phyloP scores from a whole-genome alignment of 2,888 invertebrate genomes.

The Diplazon laetatorius region DNA sequence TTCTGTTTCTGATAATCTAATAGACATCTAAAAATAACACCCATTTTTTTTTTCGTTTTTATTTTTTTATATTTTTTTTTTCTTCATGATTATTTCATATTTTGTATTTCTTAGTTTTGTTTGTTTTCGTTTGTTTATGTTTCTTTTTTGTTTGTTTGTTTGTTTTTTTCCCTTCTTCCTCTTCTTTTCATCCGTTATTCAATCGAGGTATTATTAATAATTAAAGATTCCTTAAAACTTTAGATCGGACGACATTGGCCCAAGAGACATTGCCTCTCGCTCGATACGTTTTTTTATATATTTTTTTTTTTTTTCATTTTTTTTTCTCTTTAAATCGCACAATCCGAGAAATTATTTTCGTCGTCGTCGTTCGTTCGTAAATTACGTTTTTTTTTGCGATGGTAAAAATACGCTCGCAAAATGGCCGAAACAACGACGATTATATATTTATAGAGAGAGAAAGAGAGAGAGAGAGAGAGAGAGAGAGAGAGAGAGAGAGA shows the following conservation, averaged over 20 bases:
- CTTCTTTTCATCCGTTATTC: slow-evolving; percentile 69
- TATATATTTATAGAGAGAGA: no score
- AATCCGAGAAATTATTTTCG: no score
- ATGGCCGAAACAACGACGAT: no score
- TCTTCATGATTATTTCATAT: slow-evolving; percentile 31
- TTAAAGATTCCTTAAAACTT: slow-evolving; percentile 75
- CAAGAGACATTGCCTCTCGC: slow-evolving; percentile 65
- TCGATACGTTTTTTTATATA: no score
- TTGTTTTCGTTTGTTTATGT: slow-evolving; percentile 79
- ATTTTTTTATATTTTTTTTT: slow-evolving; percentile 79
- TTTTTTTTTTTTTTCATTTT: no score
- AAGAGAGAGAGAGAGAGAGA: slow-evolving; percentile 28
- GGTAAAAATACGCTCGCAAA: no score
- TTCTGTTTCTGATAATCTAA: slow-evolving; percentile 81
- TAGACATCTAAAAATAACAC: slow-evolving; percentile 83
- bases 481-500: no score
- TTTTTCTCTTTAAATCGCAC: no score
- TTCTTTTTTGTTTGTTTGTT: slow-evolving; percentile 74
- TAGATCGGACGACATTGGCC: slow-evolving; percentile 73
- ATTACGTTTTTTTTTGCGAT: no score
- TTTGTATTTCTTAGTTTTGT: slow-evolving; percentile 72
- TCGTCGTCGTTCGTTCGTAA: no score
- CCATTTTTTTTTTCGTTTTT: slow-evolving; percentile 78
- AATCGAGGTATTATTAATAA: slow-evolving; percentile 74
- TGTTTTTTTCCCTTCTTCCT: slow-evolving; percentile 75